Base-by-base conservation (phyloP, 2,888 invertebrate genomes). In the Eristalinus sepulchralis region DNA sequence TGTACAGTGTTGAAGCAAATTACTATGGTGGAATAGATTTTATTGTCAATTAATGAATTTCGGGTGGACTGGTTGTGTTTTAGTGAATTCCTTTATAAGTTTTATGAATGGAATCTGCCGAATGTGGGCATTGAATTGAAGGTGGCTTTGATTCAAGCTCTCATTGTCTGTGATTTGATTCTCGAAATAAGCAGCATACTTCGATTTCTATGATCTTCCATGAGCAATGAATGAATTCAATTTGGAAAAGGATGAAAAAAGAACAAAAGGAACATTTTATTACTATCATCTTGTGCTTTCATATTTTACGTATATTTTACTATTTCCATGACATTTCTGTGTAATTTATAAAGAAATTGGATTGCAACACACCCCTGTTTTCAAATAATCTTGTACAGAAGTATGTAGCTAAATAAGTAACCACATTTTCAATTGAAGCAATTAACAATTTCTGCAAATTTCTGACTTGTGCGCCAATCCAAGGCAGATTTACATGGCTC, bases 41-140 rank as follows among this genome's bases (percentile, higher is more conserved):
- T 63, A 78, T 78, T 78, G 71, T 71, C 64, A 78, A 71, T 71
- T 78, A 78, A 78, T 78, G 64, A 78, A 78, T 78, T 78, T 78
- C 47, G 64, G 47, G 57, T 63, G 64, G 22, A 20, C 64, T 57
- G 57, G 27, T 71, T 78, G 71, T 70, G 57, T 64, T 70, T 31
- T 17, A 66, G 64, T 57, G 78, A 78, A 78, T 64, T 34, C 63
- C 39, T 64, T 78, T 78, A 33, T 24, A 59, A 39, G 62, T 31
- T 71, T 78, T 64, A 71, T 78, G 78, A 71, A 71, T 78, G 71
- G 33, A 39, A 64, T 62, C 8, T 36, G 62, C 34, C 33, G 24
- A 57, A 22, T 31, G 63, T 63, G 70, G 70, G 24, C 63, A 70
- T 33, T 70, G 70, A 57, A 62, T 68, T 59, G 36, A 20, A 22